Evolutionary conservation across 1,140 invertebrate genomes (phyloP), one percentile per base, ranked within the genome.

Genomic region (Yoshiicerus persimilis): DNA sequence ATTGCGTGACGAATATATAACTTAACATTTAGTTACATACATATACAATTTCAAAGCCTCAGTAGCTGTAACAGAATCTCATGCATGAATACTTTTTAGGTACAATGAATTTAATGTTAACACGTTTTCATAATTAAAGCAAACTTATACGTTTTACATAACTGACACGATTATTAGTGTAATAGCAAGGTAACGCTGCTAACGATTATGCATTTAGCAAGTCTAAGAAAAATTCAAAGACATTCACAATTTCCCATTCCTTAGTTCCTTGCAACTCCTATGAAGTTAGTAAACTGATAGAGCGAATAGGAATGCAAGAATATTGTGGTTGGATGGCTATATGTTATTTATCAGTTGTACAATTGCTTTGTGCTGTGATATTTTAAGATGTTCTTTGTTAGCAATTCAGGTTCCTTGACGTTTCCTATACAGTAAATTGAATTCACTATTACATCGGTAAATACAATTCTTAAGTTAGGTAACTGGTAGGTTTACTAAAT

Each of bases 41-140:
- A 34, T 80, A 80, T 80, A 80, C 32, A 80, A 80, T 80, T 80
- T 80, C 75, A 80, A 80, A 80, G 75, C 75, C 75, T 5, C 75
- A 80, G 75, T 36, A 80, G 75, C 75, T 80, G 75, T 80, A 80
- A 80, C 75, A 80, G 20, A 80, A 80, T 80, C 75, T 80, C 75
- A 80, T 80, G 75, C 75, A 80, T 80, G 75, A 80, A 80, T 80
- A 80, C 75, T 32, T 80, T 80, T 80, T 34, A 80, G 75, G 75
- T 80, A 80, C 75, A 80, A 70, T 70, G 25, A 70, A 70, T 70
- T 70, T 4, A 70, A 70, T 30, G 23, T 70, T 32, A 16, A 11
- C 4, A 30, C 66, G 27, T 30, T 13, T 11, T 70, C 13, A 56
- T 56, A 70, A 30, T 70, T 30, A 70, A 70, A 70, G 25, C 66